phyloP scores from a whole-genome alignment of 1,140 invertebrate species.

The Calycopis cecrops region DNA sequence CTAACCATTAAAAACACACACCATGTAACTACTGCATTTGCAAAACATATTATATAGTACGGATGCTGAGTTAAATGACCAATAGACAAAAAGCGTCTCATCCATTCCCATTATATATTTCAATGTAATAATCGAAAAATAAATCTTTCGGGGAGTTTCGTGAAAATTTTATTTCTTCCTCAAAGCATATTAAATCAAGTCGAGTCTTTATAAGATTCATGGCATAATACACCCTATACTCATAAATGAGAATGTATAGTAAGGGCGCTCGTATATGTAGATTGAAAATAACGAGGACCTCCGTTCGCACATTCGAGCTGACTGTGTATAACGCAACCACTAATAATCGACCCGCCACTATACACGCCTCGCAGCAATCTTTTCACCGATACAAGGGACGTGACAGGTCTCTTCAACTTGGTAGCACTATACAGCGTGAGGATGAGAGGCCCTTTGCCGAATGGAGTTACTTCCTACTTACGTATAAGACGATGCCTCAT shows the following conservation, averaged over 20 bases:
- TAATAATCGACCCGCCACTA: constrained; percentile 47
- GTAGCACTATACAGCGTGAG: constrained; percentile 49
- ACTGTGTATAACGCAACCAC: constrained; percentile 51
- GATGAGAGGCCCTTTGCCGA: constrained; percentile 66
- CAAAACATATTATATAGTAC: too few species aligned
- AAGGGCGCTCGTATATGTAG: constrained; percentile 65
- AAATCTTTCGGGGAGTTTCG: constrained; percentile 8
- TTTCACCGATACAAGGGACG: constrained; percentile 42
- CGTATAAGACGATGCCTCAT: constrained; percentile 66
- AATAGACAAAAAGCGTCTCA: too few species aligned
- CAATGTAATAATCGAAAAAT: not conserved
- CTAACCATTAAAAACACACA: too few species aligned
- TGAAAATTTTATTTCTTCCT: constrained; percentile 23
- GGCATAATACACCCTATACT: constrained; percentile 65
- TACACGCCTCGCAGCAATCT: constrained; percentile 47
- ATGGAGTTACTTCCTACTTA: constrained; percentile 71
- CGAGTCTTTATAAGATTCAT: constrained; percentile 67
- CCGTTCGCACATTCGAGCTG: constrained; percentile 60
- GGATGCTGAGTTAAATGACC: too few species aligned
- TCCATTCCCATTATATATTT: not conserved
- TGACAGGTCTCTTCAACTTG: constrained; percentile 47
- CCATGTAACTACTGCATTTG: too few species aligned
- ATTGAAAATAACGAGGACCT: constrained; percentile 71
- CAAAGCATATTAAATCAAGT: constrained; percentile 50
- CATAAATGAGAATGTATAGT: constrained; percentile 56